phyloP scores from a whole-genome alignment of 2,113 vertebrate species.

The Zootoca vivipara region DNA sequence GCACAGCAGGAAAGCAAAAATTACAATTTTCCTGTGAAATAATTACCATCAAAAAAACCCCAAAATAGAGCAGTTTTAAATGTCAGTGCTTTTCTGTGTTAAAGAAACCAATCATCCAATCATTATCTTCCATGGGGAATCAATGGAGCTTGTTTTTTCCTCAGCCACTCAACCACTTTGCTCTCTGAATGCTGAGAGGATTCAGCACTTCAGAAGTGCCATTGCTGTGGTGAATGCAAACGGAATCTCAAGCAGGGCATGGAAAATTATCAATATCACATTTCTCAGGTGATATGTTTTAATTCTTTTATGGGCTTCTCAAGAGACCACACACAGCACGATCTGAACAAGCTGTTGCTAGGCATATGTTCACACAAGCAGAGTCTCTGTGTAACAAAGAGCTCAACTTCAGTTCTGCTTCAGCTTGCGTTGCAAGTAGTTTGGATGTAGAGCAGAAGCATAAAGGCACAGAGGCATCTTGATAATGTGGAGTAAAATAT shows the following conservation, averaged over 20 bases:
- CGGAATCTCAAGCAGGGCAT: conserved; percentile 30
- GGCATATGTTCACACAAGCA: background rate
- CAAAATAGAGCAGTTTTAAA: conserved; percentile 28
- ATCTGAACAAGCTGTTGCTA: background rate
- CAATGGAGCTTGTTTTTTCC: background rate
- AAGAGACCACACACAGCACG: background rate
- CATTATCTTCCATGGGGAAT: conserved; percentile 41
- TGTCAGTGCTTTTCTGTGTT: conserved; percentile 50
- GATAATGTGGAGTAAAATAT: too few relatives aligned
- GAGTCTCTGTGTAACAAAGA: background rate
- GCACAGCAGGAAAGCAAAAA: background rate
- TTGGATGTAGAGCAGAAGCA: background rate
- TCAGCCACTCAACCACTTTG: conserved; percentile 30
- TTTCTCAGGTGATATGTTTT: conserved; percentile 27
- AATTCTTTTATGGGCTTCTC: conserved; percentile 23
- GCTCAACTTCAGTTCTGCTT: background rate
- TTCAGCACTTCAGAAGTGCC: background rate
- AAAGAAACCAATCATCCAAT: conserved; percentile 25
- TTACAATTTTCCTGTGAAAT: background rate
- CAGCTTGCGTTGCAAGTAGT: background rate
- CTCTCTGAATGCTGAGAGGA: conserved; percentile 14
- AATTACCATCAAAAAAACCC: conserved; percentile 31
- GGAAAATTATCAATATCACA: background rate
- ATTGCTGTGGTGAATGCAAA: background rate
- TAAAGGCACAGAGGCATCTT: too few relatives aligned